Base-by-base conservation (phyloP, 2,113 vertebrate species). In the Microtus montanus region DNA sequence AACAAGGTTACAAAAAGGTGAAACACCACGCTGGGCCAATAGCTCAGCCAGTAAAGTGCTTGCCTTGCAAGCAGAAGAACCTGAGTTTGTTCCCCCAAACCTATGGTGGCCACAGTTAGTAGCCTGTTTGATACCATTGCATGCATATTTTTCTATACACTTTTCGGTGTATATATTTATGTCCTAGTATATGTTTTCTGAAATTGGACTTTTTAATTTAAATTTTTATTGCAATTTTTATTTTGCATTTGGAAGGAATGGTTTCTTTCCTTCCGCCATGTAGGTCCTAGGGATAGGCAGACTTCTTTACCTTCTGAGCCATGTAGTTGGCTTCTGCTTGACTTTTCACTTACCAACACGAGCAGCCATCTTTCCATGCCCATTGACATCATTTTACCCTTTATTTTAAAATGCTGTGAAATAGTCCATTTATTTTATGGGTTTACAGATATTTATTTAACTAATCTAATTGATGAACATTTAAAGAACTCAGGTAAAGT, bases 401-500 rank as follows among this genome's bases (percentile, higher is more conserved):
- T 83, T 89, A 63, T 78, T 95, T 95, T 75, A 64, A 90, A 80
- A 90, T 74, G n/a, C 58, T 85, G 17, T 85, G 70, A 94, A 92
- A 87, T 61, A 41, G 35, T 78, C 35, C 77, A 92, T 96, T 96
- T 96, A 82, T 92, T 97, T 96, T 85, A 97, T 61, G 22, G 33
- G 38, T 90, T 96, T 93, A 83, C 63, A 89, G 93, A 90, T 94
- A 96, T 90, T 89, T 96, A 79, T 83, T 96, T 95, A 89, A 91
- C 19, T 44, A 88, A 24, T 78, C 33, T 44, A 73, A 35, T 10
- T 89, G 61, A 86, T 63, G 86, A 73, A 71, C 73, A 88, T 73
- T 92, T 82, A 93, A 88, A 88, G n/a, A 74, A 58, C 86, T 58
- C 12, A n/a, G 63, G 38, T 79, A n/a, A 64, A 64, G 70, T 44